Evolutionary conservation across 2,113 vertebrate species (phyloP), one percentile per base, ranked within the genome.

Genomic region (Cephalopholis sonnerati): DNA sequence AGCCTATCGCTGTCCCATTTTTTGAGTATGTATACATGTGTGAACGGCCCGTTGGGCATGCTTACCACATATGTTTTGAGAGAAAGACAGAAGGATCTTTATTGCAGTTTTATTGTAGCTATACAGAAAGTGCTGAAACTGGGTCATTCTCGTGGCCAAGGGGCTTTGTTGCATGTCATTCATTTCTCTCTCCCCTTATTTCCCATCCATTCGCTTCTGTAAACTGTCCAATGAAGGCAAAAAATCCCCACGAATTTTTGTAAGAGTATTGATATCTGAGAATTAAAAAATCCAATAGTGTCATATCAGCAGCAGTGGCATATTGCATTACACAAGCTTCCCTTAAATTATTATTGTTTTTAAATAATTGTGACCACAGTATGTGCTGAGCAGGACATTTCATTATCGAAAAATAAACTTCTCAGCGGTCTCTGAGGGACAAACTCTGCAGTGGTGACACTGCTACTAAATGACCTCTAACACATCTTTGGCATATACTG

Each of bases 331-430:
- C 22, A 54, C 22, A 24, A 54, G 22, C 22, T 24, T 54, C 3
- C 20, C 22, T 54, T 17, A 17, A 48, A 48, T 44, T 44, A 44
- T 44, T 44, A 44, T 12, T 44, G 41, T 9, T 12, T 44, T 44
- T 12, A 10, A 44, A 12, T 44, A 48, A 48, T 48, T 50, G 48
- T 50, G 48, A 36, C 29, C 17, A 13, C 73, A 51, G 27, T 24
- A 57, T 67, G 13, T 16, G 22, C 27, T 62, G 6, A 51, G n/a
- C 18, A 53, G 57, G 24, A 13, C 29, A n/a, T 63, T 79, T 63
- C 24, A 79, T 17, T 70, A 70, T 12, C 53, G 32, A 18, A 29
- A 62, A 79, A 32, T 36, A 15, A 41, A 55, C 36, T 54, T 65
- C 10, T 17, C 6, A 12, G 1, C 4, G 17, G 44, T 74, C 4